Evolutionary conservation across 1,140 invertebrate genomes (phyloP).

Genomic region (Drosophila prosaltans): DNA sequence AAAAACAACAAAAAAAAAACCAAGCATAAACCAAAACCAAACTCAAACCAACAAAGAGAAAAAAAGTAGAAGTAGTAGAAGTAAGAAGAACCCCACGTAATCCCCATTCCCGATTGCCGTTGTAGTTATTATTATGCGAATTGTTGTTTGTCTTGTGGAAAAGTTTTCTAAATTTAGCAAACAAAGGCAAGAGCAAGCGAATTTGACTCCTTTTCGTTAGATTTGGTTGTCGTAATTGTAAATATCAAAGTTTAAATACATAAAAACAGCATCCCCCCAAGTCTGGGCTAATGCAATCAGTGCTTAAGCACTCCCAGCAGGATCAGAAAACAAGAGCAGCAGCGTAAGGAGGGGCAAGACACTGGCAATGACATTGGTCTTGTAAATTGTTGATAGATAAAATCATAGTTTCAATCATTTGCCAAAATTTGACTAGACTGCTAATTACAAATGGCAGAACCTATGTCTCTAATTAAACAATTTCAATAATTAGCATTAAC

Average conservation of each 20-base stretch:
- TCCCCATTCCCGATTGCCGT: constrained; percentile 18
- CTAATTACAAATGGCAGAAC: not conserved
- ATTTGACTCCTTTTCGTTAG: constrained; percentile 38
- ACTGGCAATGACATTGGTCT: constrained; percentile 3
- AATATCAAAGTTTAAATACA: constrained; percentile 74
- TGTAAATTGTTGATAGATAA: not conserved
- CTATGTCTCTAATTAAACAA: not conserved
- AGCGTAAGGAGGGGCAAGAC: not conserved
- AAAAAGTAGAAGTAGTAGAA: not conserved
- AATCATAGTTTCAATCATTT: not conserved
- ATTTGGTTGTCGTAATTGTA: constrained; percentile 53
- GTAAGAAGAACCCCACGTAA: constrained; percentile 1
- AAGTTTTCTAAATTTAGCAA: constrained; percentile 74
- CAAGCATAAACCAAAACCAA: constrained; percentile 21
- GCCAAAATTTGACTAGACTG: not conserved
- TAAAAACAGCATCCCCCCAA: constrained; percentile 44
- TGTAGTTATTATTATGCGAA: constrained; percentile 68
- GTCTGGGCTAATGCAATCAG: constrained; percentile 43
- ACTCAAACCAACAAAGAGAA: constrained; percentile 38
- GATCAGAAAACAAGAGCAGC: not conserved
- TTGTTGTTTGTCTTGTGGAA: constrained; percentile 54
- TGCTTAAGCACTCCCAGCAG: constrained; percentile 25
- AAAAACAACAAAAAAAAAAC: not conserved
- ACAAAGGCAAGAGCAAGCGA: constrained; percentile 49
- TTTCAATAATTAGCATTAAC: constrained; percentile 8